These are phyloP conservation scores for Lontra canadensis DNA, from an alignment of 2,113 vertebrate species.

Conservation along the genomic window DNA sequence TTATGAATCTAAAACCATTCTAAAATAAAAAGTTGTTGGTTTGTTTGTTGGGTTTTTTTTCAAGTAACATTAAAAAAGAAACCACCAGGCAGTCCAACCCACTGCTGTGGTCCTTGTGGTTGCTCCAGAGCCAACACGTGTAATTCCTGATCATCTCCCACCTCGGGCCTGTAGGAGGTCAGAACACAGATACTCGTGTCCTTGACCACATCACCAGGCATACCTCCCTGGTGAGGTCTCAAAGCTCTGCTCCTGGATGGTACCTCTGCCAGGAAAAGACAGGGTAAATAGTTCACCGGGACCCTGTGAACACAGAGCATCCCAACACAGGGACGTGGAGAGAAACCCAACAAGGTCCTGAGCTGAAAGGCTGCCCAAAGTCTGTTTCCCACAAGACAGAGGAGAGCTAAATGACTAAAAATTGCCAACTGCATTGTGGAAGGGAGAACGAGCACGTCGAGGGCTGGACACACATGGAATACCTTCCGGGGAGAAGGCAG, in stretches of 20 bases:
- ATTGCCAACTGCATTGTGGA: neutral
- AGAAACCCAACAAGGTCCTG: neutral
- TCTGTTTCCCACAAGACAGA: neutral
- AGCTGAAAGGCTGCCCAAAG: neutral
- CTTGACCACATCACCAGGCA: neutral
- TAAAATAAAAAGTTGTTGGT: neutral
- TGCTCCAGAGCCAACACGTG: neutral
- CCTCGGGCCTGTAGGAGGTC: neutral
- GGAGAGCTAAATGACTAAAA: neutral
- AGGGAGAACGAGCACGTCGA: neutral
- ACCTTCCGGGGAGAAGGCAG: neutral
- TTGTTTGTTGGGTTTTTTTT: neutral
- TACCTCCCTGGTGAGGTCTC: neutral
- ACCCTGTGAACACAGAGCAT: neutral
- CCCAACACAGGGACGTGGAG: neutral
- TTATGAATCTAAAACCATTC: neutral
- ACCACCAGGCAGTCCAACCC: neutral
- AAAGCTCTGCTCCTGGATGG: neutral
- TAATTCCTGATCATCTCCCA: neutral
- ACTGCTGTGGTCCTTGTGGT: neutral
- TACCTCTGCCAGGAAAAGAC: neutral
- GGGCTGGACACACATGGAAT: neutral
- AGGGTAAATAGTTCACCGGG: neutral
- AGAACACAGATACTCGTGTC: neutral
- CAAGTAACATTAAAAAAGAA: neutral